These are phyloP conservation scores for Labroides dimidiatus DNA, from an alignment of 2,797 vertebrate genomes.

Conservation along the genomic window DNA sequence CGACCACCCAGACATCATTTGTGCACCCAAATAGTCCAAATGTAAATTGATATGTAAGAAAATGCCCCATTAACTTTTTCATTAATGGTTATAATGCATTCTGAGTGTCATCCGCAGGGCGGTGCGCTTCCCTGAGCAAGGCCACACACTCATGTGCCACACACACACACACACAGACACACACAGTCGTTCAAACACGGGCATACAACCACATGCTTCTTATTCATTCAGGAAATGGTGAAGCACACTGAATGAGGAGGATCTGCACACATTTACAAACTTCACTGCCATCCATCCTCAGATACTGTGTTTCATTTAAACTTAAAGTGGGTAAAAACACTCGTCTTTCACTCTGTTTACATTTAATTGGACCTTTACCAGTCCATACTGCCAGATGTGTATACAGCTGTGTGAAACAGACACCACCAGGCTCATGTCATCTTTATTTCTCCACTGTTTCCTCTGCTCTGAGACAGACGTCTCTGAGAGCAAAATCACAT, in stretches of 20 bases:
- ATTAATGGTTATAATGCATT: conserved; percentile 99
- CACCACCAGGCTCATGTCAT: neutral
- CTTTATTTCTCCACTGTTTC: conserved; percentile 17
- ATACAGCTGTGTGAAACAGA: conserved; percentile 29
- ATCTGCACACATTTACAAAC: conserved; percentile 7
- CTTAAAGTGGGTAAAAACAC: neutral
- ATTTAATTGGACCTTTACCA: conserved; percentile 13
- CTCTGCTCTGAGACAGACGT: neutral
- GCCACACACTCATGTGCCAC: conserved; percentile 40
- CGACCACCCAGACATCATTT: conserved; percentile 93
- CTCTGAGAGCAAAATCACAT: conserved; percentile 8
- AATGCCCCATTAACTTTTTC: conserved; percentile 99
- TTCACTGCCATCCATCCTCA: neutral
- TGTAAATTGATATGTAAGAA: conserved; percentile 99
- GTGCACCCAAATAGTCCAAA: conserved; percentile 90
- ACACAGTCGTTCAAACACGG: conserved; percentile 16
- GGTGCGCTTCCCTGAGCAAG: conserved; percentile 72
- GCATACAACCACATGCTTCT: conserved; percentile 22
- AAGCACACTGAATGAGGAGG: neutral
- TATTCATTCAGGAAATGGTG: conserved; percentile 19
- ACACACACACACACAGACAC: conserved; percentile 16
- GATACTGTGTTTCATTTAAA: neutral
- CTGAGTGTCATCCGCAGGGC: conserved; percentile 89
- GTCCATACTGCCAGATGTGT: conserved; percentile 32
- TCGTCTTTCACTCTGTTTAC: conserved; percentile 13